A percentile compares a stretch with the other conserved stretches of the same genome.
These are phyloP conservation scores for Unio pictorum DNA, from an alignment of 2,888 invertebrate genomes.

Conservation along the genomic window DNA sequence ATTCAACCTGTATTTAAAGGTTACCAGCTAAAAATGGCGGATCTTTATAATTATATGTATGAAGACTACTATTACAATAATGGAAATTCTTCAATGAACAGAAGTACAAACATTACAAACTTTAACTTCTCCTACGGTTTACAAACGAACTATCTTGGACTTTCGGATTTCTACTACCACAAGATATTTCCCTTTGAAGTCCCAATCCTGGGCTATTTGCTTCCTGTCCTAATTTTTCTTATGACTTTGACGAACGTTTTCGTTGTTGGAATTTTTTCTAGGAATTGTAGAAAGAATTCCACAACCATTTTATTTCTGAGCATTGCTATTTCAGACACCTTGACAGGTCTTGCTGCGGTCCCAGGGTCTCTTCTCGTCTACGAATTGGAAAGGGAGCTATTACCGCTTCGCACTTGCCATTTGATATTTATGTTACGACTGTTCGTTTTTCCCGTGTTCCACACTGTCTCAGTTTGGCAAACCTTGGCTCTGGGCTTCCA, in stretches of 20 bases:
- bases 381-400: background rate
- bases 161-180: too few relatives aligned
- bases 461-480: too few relatives aligned
- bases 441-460: constrained; percentile 13
- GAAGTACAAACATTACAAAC: too few relatives aligned
- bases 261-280: constrained; percentile 17
- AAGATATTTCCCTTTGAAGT: constrained; percentile 14
- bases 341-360: constrained; percentile 18
- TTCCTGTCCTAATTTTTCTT: constrained; percentile 12
- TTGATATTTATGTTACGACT: constrained; percentile 19
- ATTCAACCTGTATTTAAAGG: too few relatives aligned
- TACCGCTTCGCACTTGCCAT: constrained; percentile 13
- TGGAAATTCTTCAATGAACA: too few relatives aligned
- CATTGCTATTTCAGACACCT: constrained; percentile 24
- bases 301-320: constrained; percentile 25
- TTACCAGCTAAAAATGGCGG: too few relatives aligned
- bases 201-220: constrained; percentile 13
- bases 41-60: too few relatives aligned
- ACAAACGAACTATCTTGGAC: background rate
- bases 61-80: too few relatives aligned
- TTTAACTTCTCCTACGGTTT: too few relatives aligned
- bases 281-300: constrained; percentile 14
- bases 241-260: constrained; percentile 19
- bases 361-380: constrained; percentile 28
- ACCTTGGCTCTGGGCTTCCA: too few relatives aligned